Conservation (phyloP, 1,140 invertebrate species). For the Ditylenchus dipsaci region DNA sequence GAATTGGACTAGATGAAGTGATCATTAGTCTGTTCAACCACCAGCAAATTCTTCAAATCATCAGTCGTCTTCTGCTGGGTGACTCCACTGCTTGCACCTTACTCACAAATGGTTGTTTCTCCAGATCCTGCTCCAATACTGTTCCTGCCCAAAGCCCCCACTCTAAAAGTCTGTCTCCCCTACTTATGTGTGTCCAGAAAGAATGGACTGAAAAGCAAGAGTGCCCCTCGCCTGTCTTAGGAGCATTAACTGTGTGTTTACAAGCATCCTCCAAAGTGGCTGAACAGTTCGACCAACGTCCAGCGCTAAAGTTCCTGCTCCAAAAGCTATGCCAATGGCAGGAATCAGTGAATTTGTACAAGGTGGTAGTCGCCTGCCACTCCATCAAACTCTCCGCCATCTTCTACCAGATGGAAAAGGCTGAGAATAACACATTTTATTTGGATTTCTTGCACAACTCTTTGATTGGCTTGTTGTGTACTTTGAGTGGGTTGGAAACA, state of each 20-base stretch:
- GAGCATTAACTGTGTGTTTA: slow-evolving; percentile 11
- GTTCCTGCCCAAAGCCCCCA: not conserved
- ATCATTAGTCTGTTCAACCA: not conserved
- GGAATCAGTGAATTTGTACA: slow-evolving; percentile 16
- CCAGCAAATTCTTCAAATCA: not conserved
- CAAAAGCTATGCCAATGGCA: slow-evolving; percentile 16
- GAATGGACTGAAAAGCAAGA: not conserved
- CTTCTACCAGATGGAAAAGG: not conserved
- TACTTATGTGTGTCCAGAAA: not conserved
- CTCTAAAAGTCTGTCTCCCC: not conserved
- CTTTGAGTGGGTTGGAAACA: not conserved
- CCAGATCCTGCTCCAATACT: not conserved
- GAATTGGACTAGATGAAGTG: not conserved
- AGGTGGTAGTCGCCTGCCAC: not conserved
- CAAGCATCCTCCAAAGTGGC: slow-evolving; percentile 13
- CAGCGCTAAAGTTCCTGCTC: slow-evolving; percentile 22
- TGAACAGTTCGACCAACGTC: slow-evolving; percentile 23
- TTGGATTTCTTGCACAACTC: not conserved
- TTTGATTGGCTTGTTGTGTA: not conserved
- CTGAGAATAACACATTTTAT: not conserved
- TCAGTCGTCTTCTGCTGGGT: not conserved
- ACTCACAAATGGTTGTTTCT: not conserved
- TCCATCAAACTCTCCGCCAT: not conserved
- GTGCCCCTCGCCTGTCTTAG: not conserved
- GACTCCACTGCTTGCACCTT: not conserved